Percentiles rank a stretch among this genome's conserved stretches.
phyloP scores from a whole-genome alignment of 2,113 vertebrate genomes.

The Aspidoscelis tigris region DNA sequence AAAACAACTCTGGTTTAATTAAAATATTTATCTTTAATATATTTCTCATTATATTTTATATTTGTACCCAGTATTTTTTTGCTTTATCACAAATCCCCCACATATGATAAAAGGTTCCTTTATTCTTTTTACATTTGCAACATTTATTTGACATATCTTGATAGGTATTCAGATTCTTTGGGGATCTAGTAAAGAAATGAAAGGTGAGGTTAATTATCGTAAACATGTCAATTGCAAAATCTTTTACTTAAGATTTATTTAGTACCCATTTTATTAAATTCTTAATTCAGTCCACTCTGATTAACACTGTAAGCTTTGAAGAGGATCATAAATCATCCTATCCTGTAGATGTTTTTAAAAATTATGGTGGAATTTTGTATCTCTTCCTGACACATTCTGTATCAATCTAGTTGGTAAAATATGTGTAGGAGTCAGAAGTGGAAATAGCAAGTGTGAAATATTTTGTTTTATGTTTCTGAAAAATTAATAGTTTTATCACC shows the following conservation, averaged over 20 bases:
- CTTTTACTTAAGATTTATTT: not conserved
- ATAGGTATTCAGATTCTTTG: not conserved
- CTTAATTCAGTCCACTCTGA: not conserved
- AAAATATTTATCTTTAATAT: no score
- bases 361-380: not conserved
- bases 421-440: not conserved
- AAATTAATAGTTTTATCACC: conserved; percentile 31
- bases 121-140: no score
- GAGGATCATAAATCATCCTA: not conserved
- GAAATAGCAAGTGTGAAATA: not conserved
- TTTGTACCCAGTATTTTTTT: no score
- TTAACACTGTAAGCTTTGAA: not conserved
- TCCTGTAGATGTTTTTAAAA: not conserved
- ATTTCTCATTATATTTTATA: no score
- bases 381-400: not conserved
- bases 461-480: conserved; percentile 33
- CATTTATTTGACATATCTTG: not conserved
- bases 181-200: not conserved
- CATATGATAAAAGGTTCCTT: no score
- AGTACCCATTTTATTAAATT: not conserved
- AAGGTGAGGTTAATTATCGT: not conserved
- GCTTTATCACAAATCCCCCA: no score
- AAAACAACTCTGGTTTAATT: no score
- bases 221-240: not conserved
- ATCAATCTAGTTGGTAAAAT: conserved; percentile 11